Conservation (phyloP, 2,797 vertebrate species). For the Halcyon badia region DNA sequence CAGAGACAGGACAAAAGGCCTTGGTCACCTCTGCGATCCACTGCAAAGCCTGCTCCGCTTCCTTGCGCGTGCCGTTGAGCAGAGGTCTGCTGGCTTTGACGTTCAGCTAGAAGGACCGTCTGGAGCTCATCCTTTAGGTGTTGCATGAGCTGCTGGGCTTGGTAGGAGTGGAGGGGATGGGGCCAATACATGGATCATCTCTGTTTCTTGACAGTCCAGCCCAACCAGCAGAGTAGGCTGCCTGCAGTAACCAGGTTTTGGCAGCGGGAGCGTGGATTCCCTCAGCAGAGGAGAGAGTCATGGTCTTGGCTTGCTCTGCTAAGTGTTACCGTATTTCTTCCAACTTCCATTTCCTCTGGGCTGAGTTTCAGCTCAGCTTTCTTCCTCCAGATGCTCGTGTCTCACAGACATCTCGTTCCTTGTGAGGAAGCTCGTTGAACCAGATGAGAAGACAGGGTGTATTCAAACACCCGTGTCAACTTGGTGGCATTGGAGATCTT, state of each 20-base stretch:
- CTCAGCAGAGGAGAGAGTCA: neutral
- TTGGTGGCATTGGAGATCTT: neutral
- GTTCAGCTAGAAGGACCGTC: neutral
- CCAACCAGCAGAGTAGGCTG: neutral
- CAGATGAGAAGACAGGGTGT: neutral
- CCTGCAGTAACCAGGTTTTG: neutral
- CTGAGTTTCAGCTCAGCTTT: constrained; percentile 25
- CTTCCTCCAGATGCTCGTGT: neutral
- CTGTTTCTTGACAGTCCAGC: neutral
- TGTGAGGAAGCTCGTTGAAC: neutral
- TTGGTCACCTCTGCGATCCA: fast-evolving
- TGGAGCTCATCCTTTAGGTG: neutral
- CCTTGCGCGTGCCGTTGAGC: neutral
- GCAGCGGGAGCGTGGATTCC: neutral
- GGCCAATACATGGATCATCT: neutral
- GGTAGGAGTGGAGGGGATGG: neutral
- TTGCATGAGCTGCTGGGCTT: neutral
- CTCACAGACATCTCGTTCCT: neutral
- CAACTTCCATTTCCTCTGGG: constrained; percentile 23
- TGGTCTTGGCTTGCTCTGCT: constrained; percentile 11
- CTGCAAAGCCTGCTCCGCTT: no score
- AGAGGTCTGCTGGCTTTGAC: neutral
- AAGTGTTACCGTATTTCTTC: constrained; percentile 7
- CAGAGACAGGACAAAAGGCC: neutral
- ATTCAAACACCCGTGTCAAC: neutral